These are phyloP conservation scores for Venusia cambrica DNA, from an alignment of 2,888 invertebrate genomes.

Conservation along the genomic window DNA sequence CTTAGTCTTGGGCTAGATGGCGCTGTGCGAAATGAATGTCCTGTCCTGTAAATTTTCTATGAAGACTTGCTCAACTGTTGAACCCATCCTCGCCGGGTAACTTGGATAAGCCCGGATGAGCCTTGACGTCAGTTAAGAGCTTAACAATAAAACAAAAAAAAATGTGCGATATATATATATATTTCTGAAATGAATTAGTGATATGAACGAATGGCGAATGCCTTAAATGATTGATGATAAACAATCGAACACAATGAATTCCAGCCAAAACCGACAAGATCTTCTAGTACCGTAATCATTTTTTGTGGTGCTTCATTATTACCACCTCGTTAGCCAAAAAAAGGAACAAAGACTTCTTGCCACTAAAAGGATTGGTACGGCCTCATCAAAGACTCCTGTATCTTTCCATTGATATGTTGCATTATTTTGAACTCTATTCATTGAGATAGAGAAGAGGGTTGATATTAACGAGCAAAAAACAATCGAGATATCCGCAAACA, in stretches of 20 bases:
- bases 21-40: no score
- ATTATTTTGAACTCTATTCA: slow-evolving; percentile 27
- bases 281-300: slow-evolving; percentile 30
- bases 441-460: not conserved
- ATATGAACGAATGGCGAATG: no score
- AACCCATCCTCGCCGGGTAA: no score
- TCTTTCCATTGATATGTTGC: slow-evolving; percentile 28
- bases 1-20: no score
- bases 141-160: no score
- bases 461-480: slow-evolving; percentile 24
- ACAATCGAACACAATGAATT: slow-evolving; percentile 20
- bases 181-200: no score
- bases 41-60: no score
- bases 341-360: slow-evolving; percentile 49
- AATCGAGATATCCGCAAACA: slow-evolving; percentile 52
- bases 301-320: slow-evolving; percentile 43
- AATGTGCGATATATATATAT: no score
- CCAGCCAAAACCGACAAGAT: slow-evolving; percentile 33
- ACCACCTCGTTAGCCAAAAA: slow-evolving; percentile 46
- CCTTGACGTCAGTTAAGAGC: no score
- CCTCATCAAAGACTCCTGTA: slow-evolving; percentile 45
- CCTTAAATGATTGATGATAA: slow-evolving; percentile 11
- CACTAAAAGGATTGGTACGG: slow-evolving; percentile 48
- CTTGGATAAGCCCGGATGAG: no score
- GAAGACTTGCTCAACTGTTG: no score